Evolutionary conservation across 2,888 invertebrate species (phyloP).

Genomic region (Smittia aterrima): DNA sequence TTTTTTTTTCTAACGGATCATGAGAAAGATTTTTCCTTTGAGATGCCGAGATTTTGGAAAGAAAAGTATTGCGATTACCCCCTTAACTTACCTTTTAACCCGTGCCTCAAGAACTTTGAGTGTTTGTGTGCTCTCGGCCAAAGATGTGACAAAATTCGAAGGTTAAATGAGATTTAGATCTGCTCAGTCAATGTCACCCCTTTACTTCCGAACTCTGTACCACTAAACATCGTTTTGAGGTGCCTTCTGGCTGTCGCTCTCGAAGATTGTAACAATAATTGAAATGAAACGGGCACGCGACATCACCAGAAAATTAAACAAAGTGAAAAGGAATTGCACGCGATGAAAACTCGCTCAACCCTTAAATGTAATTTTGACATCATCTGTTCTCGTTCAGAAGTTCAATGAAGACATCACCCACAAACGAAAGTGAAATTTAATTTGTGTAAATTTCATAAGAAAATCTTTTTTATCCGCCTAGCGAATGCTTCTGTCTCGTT

Average conservation of each 20-base stretch:
- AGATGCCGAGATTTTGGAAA: background rate
- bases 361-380: constrained; percentile 11
- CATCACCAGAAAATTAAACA: background rate
- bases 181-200: constrained; percentile 30
- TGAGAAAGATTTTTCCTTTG: background rate
- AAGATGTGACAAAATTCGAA: background rate
- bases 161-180: constrained; percentile 37
- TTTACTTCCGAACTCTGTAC: constrained; percentile 18
- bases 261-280: constrained; percentile 6
- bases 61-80: constrained; percentile 9
- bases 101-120: constrained; percentile 26
- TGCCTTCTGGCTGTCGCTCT: constrained; percentile 18
- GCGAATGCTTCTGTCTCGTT: background rate
- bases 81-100: constrained; percentile 16
- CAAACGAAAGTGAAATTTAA: background rate
- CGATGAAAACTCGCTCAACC: constrained; percentile 10
- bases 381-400: background rate
- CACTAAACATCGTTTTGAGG: background rate
- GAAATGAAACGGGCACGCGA: constrained; percentile 5
- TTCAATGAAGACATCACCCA: background rate
- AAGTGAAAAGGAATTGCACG: background rate
- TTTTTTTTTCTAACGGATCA: constrained; percentile 24
- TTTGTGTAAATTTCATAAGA: constrained; percentile 30
- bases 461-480: constrained; percentile 1
- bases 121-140: constrained; percentile 15